Evolutionary conservation across 2,113 vertebrate genomes (phyloP).

Genomic region (Balaeniceps rex): DNA sequence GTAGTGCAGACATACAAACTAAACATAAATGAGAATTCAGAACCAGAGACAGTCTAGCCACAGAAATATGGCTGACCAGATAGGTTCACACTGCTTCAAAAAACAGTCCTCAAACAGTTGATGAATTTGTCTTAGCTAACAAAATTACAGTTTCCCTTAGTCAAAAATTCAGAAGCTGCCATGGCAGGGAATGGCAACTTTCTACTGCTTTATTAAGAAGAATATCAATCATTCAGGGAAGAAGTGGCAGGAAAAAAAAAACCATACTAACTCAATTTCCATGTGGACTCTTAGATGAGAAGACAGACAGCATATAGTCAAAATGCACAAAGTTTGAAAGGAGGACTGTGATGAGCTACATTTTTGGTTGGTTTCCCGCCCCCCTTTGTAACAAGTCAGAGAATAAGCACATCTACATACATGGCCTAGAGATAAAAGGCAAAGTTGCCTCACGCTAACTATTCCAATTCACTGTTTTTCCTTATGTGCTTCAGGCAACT

Average conservation of each 20-base stretch:
- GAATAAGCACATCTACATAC: not conserved
- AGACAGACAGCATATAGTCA: not conserved
- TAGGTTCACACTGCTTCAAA: not conserved
- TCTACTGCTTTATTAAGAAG: not conserved
- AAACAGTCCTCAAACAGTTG: not conserved
- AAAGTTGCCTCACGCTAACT: not conserved
- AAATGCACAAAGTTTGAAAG: not conserved
- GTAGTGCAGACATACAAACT: not conserved
- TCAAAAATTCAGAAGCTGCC: not conserved
- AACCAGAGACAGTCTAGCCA: not conserved
- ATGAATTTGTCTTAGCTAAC: not conserved
- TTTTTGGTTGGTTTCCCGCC: accelerated
- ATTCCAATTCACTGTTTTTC: not conserved
- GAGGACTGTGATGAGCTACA: not conserved
- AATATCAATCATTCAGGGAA: not conserved
- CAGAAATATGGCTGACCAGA: not conserved
- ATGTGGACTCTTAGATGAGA: not conserved
- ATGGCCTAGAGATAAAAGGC: not conserved
- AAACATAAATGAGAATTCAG: not conserved
- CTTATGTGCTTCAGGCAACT: not conserved
- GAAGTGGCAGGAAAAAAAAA: accelerated
- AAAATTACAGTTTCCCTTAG: not conserved
- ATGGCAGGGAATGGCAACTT: not conserved
- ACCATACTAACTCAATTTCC: not conserved
- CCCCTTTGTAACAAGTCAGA: not conserved